Evolutionary conservation across 2,797 vertebrate species (phyloP).

Genomic region (Chiroxiphia lanceolata): DNA sequence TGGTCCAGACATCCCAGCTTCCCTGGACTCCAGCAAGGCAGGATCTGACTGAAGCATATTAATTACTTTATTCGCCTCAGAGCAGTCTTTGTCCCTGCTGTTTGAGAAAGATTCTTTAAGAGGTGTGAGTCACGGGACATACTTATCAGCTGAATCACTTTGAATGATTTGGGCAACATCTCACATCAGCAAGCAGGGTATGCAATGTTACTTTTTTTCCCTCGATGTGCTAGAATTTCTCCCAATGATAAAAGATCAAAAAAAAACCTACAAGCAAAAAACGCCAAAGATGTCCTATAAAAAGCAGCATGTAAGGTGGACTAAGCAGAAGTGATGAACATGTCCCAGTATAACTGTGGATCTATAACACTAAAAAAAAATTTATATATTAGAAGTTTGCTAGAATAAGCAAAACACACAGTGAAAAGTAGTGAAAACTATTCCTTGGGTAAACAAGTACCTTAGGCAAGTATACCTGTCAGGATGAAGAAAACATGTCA

Average conservation of each 20-base stretch:
- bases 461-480: background rate
- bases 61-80: background rate
- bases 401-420: background rate
- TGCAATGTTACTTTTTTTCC: background rate
- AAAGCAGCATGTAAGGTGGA: background rate
- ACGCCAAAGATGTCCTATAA: background rate
- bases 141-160: background rate
- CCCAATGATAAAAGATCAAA: background rate
- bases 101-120: background rate
- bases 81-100: background rate
- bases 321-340: background rate
- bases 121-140: background rate
- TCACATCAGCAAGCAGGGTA: background rate
- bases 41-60: accelerated
- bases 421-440: background rate
- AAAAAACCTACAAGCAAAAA: background rate
- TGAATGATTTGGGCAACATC: background rate
- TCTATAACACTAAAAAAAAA: background rate
- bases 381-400: background rate
- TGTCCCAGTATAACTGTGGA: background rate
- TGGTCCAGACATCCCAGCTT: background rate
- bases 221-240: background rate
- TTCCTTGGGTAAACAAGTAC: background rate
- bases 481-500: background rate
- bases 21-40: background rate